Evolutionary conservation across 1,140 invertebrate species (phyloP), one percentile per base, ranked within the genome.

Genomic region (Octopus bimaculoides): DNA sequence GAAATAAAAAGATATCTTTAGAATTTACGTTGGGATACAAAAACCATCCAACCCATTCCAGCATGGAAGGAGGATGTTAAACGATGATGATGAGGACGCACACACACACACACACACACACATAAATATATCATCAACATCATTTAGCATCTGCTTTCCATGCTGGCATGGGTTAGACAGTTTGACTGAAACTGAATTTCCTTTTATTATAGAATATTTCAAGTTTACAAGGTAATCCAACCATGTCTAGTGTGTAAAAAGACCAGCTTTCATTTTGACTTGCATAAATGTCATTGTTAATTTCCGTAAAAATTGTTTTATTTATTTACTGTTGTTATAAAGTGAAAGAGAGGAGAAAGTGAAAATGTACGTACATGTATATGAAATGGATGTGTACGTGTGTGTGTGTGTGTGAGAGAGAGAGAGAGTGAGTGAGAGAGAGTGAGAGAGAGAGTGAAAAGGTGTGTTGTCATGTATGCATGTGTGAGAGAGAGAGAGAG

Each of bases 351-450:
- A 61, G 20, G 14, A 74, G 20, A 74, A 20, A 74, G 73, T 8
- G 20, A 74, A 20, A 74, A 12, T 66, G 61, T 66, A n/a, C n/a
- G 3, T 66, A n/a, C n/a, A n/a, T 66, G 61, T 66, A n/a, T 14
- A n/a, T 66, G 61, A n/a, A 66, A 66, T 66, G 61, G n/a, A n/a
- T 66, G 61, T 66, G 61, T 66, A 3, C 3, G 3, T 66, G 75
- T 78, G n/a, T 66, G 61, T 20, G 73, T 74, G 73, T 74, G 73
- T 74, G 73, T 74, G 73, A 74, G 73, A 74, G 73, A 74, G 73
- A 74, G 52, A 8, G 74, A 26, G 74, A 8, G 74, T 5, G 5
- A 52, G 20, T 20, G 74, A 8, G 20, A 9, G 74, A 52, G 74
- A 52, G 74, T 0, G 74, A 26, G 74, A 41, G 20, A 75, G 74